A percentile compares a stretch with the other conserved stretches of the same genome.
Evolutionary conservation across 2,113 vertebrate species (phyloP).

Genomic region (Diadophis punctatus): DNA sequence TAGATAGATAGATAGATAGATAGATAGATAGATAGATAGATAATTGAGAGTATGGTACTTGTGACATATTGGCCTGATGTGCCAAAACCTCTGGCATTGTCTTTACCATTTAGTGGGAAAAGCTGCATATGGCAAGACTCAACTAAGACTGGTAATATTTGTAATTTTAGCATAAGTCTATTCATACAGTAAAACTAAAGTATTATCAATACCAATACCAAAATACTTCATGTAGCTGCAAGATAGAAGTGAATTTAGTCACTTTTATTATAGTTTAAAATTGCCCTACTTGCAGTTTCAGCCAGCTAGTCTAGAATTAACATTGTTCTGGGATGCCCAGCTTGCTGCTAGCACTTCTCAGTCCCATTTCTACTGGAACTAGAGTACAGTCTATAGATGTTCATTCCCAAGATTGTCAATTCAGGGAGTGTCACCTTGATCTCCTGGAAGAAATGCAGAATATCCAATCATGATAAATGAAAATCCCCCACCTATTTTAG

Average conservation of each 20-base stretch:
- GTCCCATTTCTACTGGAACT: neutral
- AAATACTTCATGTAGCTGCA: neutral
- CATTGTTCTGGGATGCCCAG: neutral
- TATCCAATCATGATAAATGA: neutral
- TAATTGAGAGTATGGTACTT: neutral
- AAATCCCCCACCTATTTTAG: neutral
- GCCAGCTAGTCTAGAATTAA: neutral
- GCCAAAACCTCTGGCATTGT: neutral
- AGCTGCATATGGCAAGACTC: neutral
- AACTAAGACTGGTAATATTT: neutral
- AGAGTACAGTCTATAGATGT: neutral
- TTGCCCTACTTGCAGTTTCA: neutral
- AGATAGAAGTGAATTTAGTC: neutral
- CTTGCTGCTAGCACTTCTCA: neutral
- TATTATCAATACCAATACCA: neutral
- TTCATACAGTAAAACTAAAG: neutral
- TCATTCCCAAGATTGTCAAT: neutral
- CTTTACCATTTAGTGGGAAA: neutral
- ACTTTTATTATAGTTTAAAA: neutral
- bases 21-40: neutral
- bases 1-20: no score
- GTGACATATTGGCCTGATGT: neutral
- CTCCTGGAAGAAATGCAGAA: neutral
- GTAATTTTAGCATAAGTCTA: neutral
- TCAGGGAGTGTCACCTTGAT: neutral